A percentile compares a stretch with the other conserved stretches of the same genome.
These are phyloP conservation scores for Sternotherus odoratus DNA, from an alignment of 2,797 vertebrate genomes.

Conservation along the genomic window DNA sequence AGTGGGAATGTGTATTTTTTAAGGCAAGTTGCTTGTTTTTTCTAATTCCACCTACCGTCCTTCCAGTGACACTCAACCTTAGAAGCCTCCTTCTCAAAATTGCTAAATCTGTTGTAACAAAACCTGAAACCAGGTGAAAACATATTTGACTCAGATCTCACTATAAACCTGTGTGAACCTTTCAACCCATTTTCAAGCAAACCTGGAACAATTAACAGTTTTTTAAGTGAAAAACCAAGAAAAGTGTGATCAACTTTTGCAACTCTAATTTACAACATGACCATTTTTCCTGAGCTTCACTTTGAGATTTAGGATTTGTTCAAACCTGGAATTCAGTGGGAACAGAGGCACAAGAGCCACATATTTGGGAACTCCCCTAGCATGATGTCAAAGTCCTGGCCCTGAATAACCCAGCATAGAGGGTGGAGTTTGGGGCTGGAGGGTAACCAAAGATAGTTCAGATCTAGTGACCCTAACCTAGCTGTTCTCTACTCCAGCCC, in stretches of 20 bases:
- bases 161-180: not conserved
- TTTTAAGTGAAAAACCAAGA: not conserved
- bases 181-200: not conserved
- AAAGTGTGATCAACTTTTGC: not conserved
- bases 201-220: not conserved
- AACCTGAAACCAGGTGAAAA: not conserved
- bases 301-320: not conserved
- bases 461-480: too few species aligned
- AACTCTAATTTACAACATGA: too few species aligned
- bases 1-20: not conserved
- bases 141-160: not conserved
- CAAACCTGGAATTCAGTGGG: not conserved
- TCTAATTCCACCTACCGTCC: not conserved
- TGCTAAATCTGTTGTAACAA: accelerated
- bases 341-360: not conserved
- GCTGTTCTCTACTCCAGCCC: too few species aligned
- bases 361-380: not conserved
- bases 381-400: not conserved
- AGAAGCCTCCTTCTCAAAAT: not conserved
- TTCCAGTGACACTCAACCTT: not conserved
- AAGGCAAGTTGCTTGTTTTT: not conserved
- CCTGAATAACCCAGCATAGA: accelerated
- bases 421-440: not conserved
- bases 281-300: not conserved
- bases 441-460: too few species aligned